Conservation (phyloP, 23 tunicate genomes). For the Ciona savignyi region DNA sequence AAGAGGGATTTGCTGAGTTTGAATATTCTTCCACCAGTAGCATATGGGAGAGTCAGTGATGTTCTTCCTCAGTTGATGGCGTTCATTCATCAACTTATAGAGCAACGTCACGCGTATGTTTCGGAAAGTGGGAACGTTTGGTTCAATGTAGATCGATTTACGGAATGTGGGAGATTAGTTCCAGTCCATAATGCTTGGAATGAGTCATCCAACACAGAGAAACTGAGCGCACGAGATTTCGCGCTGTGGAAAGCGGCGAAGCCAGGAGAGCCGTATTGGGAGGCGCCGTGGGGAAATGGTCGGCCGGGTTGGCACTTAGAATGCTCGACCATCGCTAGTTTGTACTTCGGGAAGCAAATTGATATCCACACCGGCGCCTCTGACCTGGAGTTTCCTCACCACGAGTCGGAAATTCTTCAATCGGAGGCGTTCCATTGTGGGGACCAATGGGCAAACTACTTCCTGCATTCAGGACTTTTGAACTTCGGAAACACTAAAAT, state of each 20-base stretch:
- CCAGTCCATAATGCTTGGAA: neutral
- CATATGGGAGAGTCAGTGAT: constrained; percentile 65
- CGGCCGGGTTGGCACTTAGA: constrained; percentile 97
- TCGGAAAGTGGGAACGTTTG: constrained; percentile 49
- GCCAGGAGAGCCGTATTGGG: constrained; percentile 94
- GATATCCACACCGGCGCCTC: constrained; percentile 80
- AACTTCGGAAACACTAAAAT: constrained; percentile 31
- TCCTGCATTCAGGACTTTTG: constrained; percentile 65
- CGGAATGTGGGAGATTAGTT: constrained; percentile 17
- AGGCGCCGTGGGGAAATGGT: constrained; percentile 92
- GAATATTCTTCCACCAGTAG: constrained; percentile 63
- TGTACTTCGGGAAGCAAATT: constrained; percentile 54
- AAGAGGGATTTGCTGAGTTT: constrained; percentile 37
- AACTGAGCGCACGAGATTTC: constrained; percentile 42
- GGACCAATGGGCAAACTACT: constrained; percentile 78
- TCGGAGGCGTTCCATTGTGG: constrained; percentile 59
- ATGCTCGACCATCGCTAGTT: constrained; percentile 60
- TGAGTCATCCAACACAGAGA: neutral
- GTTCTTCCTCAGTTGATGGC: constrained; percentile 57
- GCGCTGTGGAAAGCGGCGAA: constrained; percentile 83
- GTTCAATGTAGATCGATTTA: constrained; percentile 42
- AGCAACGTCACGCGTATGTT: constrained; percentile 53
- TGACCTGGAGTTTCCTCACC: constrained; percentile 75
- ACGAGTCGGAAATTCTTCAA: constrained; percentile 84
- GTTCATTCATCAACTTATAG: constrained; percentile 37